phyloP scores from a whole-genome alignment of 2,888 invertebrate genomes.

The Trimorus sp. region DNA sequence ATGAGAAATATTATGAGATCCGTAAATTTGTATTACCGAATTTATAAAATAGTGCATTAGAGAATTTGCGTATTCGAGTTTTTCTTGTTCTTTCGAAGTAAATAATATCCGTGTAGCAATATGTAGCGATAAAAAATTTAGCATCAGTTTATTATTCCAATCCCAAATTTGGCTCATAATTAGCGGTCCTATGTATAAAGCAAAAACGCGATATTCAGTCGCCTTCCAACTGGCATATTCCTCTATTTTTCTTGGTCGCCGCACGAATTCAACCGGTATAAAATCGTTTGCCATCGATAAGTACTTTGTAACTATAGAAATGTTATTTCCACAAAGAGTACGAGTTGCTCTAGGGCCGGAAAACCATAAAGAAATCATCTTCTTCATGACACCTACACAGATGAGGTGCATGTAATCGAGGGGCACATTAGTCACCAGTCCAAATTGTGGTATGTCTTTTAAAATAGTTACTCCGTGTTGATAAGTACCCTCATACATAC shows the following conservation, averaged over 20 bases:
- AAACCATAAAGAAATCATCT: too few relatives aligned
- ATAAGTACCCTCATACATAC: not conserved
- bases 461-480: not conserved
- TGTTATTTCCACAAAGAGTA: not conserved
- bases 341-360: not conserved
- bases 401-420: conserved; percentile 25
- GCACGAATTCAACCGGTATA: not conserved
- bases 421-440: conserved; percentile 1
- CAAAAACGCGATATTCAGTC: conserved; percentile 2
- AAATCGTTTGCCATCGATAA: not conserved
- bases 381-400: conserved; percentile 8
- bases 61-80: not conserved
- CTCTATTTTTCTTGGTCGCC: not conserved
- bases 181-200: conserved; percentile 2
- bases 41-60: not conserved
- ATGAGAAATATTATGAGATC: not conserved
- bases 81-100: not conserved
- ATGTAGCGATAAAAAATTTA: not conserved
- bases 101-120: conserved; percentile 3
- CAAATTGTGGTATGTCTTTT: not conserved
- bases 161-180: not conserved
- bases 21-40: not conserved
- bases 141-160: not conserved
- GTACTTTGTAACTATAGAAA: not conserved
- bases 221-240: conserved; percentile 1